Conservation (phyloP, 2,797 vertebrate species). For the Argyrosomus regius region DNA sequence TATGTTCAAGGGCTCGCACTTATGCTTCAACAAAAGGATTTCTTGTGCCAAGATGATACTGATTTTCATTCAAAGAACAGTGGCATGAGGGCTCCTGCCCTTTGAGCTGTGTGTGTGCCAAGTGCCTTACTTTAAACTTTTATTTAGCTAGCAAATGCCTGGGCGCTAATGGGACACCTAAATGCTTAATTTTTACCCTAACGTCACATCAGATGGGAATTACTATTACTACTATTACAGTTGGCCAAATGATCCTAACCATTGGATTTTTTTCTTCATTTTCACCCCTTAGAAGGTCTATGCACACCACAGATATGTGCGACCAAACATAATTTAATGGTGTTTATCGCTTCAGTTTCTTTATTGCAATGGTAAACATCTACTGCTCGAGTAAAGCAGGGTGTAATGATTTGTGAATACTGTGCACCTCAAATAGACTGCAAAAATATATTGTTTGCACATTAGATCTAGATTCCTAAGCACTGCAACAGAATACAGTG, state of each 20-base stretch:
- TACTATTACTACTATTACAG: too few relatives aligned
- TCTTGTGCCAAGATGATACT: slow-evolving; percentile 30
- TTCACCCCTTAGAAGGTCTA: background rate
- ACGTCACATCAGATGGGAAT: slow-evolving; percentile 4
- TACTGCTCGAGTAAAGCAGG: background rate
- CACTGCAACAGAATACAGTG: background rate
- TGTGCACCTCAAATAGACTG: background rate
- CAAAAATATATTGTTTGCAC: slow-evolving; percentile 2
- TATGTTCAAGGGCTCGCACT: slow-evolving; percentile 51
- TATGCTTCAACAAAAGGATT: slow-evolving; percentile 40
- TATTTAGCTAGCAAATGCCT: slow-evolving; percentile 19
- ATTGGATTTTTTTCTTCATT: background rate
- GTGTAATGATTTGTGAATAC: slow-evolving; percentile 12
- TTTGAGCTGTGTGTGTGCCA: slow-evolving; percentile 31
- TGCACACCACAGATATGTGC: background rate
- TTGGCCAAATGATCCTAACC: slow-evolving; percentile 6
- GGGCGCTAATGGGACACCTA: background rate
- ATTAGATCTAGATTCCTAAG: slow-evolving; percentile 9
- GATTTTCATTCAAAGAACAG: slow-evolving; percentile 55
- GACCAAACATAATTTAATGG: slow-evolving; percentile 18
- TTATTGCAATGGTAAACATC: slow-evolving; percentile 14
- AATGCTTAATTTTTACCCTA: slow-evolving; percentile 14
- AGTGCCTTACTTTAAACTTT: slow-evolving; percentile 19
- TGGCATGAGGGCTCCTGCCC: slow-evolving; percentile 11
- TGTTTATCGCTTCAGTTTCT: slow-evolving; percentile 9